Conservation (phyloP, 2,113 vertebrate genomes). For the Notiomystis cincta region DNA sequence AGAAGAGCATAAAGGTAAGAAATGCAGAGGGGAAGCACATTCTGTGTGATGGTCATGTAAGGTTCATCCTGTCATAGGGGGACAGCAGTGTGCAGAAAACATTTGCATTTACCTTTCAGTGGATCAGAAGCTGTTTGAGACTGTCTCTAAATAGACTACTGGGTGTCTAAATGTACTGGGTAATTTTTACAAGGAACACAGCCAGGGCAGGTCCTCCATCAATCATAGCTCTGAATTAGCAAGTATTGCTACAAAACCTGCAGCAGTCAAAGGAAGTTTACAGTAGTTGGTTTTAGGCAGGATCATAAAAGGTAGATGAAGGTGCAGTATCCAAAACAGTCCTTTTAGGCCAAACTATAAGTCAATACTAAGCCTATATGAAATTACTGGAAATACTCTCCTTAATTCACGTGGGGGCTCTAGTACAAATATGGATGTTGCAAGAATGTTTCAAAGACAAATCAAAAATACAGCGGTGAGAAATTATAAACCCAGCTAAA, state of each 20-base stretch:
- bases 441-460: not conserved
- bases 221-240: not conserved
- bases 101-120: not conserved
- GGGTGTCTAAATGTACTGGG: not conserved
- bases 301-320: not conserved
- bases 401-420: not conserved
- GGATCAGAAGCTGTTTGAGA: not conserved
- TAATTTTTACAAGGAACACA: not conserved
- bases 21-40: not conserved
- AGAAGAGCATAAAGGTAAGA: slow-evolving; percentile 94
- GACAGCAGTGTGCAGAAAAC: not conserved
- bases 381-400: not conserved
- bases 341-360: not conserved
- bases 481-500: not conserved
- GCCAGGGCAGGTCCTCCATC: not conserved
- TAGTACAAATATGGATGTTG: not conserved
- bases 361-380: not conserved
- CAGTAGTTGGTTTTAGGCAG: not conserved
- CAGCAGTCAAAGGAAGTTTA: not conserved
- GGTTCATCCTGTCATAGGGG: not conserved
- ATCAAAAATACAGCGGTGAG: not conserved
- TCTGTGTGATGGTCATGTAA: not conserved
- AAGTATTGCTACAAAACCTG: not conserved
- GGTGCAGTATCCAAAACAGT: not conserved
- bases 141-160: not conserved